Conservation (phyloP, 2,888 invertebrate genomes). For the Eumerus sabulonum region DNA sequence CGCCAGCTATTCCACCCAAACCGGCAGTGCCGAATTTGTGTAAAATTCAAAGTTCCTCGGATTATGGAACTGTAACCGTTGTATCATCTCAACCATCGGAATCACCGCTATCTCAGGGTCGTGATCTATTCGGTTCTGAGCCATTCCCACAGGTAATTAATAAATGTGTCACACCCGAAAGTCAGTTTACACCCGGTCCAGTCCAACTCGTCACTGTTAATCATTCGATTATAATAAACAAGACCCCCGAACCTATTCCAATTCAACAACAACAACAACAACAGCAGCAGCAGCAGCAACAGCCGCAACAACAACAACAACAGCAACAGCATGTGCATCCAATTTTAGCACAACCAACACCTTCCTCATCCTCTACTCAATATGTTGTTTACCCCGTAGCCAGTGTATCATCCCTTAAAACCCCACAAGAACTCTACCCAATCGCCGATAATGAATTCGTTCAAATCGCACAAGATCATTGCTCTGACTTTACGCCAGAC, state of each 20-base stretch:
- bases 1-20: constrained; percentile 58
- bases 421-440: constrained; percentile 73
- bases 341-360: constrained; percentile 44
- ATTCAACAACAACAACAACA: constrained; percentile 65
- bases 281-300: constrained; percentile 38
- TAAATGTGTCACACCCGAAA: constrained; percentile 73
- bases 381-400: constrained; percentile 69
- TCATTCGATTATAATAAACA: constrained; percentile 78
- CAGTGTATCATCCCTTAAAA: constrained; percentile 54
- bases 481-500: constrained; percentile 77
- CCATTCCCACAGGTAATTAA: constrained; percentile 78
- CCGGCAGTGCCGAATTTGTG: constrained; percentile 42
- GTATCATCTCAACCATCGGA: constrained; percentile 61
- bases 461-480: constrained; percentile 76
- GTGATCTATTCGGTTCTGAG: constrained; percentile 78
- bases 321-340: constrained; percentile 37
- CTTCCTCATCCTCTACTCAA: constrained; percentile 58
- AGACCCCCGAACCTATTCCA: constrained; percentile 75
- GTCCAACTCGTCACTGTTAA: constrained; percentile 77
- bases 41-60: constrained; percentile 72
- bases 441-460: constrained; percentile 78
- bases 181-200: constrained; percentile 61
- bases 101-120: constrained; percentile 57
- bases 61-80: constrained; percentile 74
- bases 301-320: constrained; percentile 5